A percentile compares a stretch with the other conserved stretches of the same genome.
Evolutionary conservation across 2,888 invertebrate species (phyloP).

Genomic region (Amphipyra berbera): DNA sequence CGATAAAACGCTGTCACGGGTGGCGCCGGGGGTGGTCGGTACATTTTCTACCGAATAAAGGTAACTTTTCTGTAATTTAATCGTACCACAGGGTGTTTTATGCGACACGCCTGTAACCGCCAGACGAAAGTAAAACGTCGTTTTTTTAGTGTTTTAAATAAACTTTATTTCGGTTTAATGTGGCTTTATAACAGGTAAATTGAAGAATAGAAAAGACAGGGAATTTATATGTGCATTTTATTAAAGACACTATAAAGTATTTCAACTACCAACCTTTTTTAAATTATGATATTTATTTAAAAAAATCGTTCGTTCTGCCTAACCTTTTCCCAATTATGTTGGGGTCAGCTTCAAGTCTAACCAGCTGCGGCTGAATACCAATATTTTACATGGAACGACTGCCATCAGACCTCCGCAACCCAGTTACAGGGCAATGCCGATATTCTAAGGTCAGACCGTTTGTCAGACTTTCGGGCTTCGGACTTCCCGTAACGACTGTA

Average conservation of each 20-base stretch:
- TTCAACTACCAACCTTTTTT: too few species aligned
- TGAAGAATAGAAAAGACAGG: conserved; percentile 7
- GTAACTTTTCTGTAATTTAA: conserved; percentile 80
- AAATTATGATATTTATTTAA: too few species aligned
- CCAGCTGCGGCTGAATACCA: too few species aligned
- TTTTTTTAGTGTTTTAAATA: conserved; percentile 49
- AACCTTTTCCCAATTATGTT: too few species aligned
- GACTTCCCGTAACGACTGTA: too few species aligned
- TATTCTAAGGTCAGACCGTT: too few species aligned
- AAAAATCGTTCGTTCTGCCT: too few species aligned
- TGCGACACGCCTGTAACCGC: conserved; percentile 43
- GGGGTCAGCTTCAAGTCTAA: too few species aligned
- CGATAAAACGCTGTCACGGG: conserved; percentile 82
- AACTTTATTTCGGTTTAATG: conserved; percentile 38
- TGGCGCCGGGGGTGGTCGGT: conserved; percentile 70
- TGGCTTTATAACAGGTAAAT: conserved; percentile 28
- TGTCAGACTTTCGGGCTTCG: too few species aligned
- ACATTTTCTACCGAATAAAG: conserved; percentile 72
- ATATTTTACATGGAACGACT: too few species aligned
- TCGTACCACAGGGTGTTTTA: conserved; percentile 61
- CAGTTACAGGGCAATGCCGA: too few species aligned
- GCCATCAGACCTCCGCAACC: too few species aligned
- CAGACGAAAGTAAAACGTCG: conserved; percentile 50
- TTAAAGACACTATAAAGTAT: neutral
- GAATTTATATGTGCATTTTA: conserved; percentile 18